Percentiles rank a stretch among this genome's conserved stretches.
These are phyloP conservation scores for Copidosoma floridanum DNA, from an alignment of 1,140 invertebrate species.

Conservation along the genomic window DNA sequence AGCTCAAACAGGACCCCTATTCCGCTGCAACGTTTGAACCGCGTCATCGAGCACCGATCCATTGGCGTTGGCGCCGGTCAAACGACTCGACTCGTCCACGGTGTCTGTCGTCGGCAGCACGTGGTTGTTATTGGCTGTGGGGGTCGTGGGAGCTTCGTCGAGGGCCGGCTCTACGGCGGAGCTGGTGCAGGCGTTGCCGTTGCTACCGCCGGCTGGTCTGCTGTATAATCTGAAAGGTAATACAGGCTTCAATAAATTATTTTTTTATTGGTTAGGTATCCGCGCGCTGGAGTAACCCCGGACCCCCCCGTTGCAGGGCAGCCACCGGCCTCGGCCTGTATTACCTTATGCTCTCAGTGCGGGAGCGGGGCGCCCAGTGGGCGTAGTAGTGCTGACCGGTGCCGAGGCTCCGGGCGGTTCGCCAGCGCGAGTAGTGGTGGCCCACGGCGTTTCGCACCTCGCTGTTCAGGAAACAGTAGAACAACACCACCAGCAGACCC, in stretches of 20 bases:
- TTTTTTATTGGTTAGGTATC: background rate
- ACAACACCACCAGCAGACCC: slow-evolving; percentile 82
- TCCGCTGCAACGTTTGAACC: no score
- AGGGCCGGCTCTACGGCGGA: no score
- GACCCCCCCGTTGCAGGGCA: background rate
- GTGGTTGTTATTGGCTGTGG: no score
- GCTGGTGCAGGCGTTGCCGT: background rate
- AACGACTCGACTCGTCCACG: no score
- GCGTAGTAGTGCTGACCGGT: slow-evolving; percentile 65
- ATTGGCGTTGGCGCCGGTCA: no score
- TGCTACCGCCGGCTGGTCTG: background rate
- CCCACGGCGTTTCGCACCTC: slow-evolving; percentile 84
- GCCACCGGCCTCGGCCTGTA: background rate
- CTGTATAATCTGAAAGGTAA: slow-evolving; percentile 5
- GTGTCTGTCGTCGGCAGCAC: background rate
- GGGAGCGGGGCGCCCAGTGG: slow-evolving; percentile 75
- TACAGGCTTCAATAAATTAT: background rate
- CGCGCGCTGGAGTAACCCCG: background rate
- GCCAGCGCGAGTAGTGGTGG: slow-evolving; percentile 80
- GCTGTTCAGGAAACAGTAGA: slow-evolving; percentile 91
- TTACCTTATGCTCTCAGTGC: slow-evolving; percentile 79
- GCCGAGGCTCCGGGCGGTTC: slow-evolving; percentile 62
- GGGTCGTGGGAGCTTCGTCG: no score
- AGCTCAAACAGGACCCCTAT: no score
- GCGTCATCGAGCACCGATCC: no score